Evolutionary conservation across 1,140 invertebrate species (phyloP).

Genomic region (Marisa cornuarietis): DNA sequence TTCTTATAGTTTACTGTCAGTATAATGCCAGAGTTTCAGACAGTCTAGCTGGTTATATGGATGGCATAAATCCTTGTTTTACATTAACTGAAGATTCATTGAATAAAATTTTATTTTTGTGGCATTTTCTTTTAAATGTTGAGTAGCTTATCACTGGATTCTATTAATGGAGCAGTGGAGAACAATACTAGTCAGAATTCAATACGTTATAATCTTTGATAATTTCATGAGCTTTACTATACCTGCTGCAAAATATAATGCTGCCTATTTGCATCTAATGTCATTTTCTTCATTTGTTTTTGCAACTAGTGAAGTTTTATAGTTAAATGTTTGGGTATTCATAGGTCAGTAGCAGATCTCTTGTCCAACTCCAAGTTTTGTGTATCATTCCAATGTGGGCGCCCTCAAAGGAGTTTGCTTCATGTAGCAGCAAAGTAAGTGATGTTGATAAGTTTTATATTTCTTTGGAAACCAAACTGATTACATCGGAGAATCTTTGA

Average conservation of each 20-base stretch:
- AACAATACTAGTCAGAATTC: too few relatives aligned
- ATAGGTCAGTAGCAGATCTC: slow-evolving; percentile 54
- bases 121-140: too few relatives aligned
- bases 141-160: too few relatives aligned
- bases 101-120: too few relatives aligned
- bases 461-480: background rate
- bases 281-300: background rate
- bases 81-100: too few relatives aligned
- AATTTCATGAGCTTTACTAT: background rate
- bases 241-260: background rate
- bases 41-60: too few relatives aligned
- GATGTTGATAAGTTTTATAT: slow-evolving; percentile 3
- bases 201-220: background rate
- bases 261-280: background rate
- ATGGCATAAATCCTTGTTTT: too few relatives aligned
- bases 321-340: slow-evolving; percentile 17
- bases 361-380: slow-evolving; percentile 50
- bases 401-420: slow-evolving; percentile 51
- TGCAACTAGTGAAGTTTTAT: slow-evolving; percentile 10
- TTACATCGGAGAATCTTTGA: too few relatives aligned
- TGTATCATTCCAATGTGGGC: slow-evolving; percentile 51
- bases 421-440: slow-evolving; percentile 60
- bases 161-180: too few relatives aligned
- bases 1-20: too few relatives aligned
- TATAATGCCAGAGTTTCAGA: too few relatives aligned